Percentiles rank a stretch among this genome's conserved stretches.
These are phyloP conservation scores for Zhengitettix transpicula DNA, from an alignment of 2,888 invertebrate genomes.

Conservation along the genomic window DNA sequence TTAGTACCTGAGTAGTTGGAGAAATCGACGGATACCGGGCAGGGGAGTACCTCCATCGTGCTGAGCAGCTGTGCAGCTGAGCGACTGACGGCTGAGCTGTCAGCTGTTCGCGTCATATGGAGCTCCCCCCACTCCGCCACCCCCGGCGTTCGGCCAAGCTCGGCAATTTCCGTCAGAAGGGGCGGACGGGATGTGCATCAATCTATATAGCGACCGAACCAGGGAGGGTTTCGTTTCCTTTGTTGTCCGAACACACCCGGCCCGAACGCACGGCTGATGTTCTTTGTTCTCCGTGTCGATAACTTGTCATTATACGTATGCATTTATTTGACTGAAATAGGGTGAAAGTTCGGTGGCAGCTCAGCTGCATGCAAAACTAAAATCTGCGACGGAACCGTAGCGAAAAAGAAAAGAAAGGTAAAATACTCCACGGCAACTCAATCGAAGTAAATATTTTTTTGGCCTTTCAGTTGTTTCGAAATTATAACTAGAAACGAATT, in stretches of 20 bases:
- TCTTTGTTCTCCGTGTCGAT: too few relatives aligned
- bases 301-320: too few relatives aligned
- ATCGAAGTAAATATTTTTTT: too few relatives aligned
- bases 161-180: not conserved
- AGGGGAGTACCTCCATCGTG: slow-evolving; percentile 61
- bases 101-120: not conserved
- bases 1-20: slow-evolving; percentile 51
- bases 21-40: slow-evolving; percentile 61
- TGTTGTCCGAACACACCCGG: not conserved
- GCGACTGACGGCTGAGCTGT: not conserved
- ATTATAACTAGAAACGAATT: too few relatives aligned
- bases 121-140: not conserved
- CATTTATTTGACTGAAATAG: too few relatives aligned
- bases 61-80: not conserved
- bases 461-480: too few relatives aligned
- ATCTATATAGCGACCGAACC: not conserved
- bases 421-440: too few relatives aligned
- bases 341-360: too few relatives aligned
- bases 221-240: not conserved
- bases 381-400: too few relatives aligned
- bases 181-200: not conserved
- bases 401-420: too few relatives aligned
- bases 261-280: too few relatives aligned
- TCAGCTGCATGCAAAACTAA: too few relatives aligned
- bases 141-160: not conserved